A percentile compares a stretch with the other conserved stretches of the same genome.
These are phyloP conservation scores for Psix sp. DNA, from an alignment of 1,140 invertebrate species.

Conservation along the genomic window DNA sequence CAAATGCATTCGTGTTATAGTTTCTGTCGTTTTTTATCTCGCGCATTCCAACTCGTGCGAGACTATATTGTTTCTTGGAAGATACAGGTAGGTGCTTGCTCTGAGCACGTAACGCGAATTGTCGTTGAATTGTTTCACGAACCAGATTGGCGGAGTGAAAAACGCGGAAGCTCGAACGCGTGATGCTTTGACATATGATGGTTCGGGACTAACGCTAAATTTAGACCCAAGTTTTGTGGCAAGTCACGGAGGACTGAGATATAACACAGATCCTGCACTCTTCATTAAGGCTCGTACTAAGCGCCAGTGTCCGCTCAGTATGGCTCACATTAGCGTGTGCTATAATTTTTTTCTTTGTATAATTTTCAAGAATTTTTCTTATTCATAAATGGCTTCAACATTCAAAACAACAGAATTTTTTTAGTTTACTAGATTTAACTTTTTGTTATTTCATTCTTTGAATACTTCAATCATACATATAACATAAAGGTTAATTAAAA, in stretches of 20 bases:
- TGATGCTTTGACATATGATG: neutral
- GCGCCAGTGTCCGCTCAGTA: slow-evolving; percentile 15
- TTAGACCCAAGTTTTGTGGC: slow-evolving; percentile 7
- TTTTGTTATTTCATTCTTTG: too few species aligned
- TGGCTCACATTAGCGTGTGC: slow-evolving; percentile 33
- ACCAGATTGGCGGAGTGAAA: slow-evolving; percentile 40
- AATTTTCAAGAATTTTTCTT: too few species aligned
- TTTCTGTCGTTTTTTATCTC: neutral
- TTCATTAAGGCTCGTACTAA: neutral
- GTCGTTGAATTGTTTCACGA: slow-evolving; percentile 60
- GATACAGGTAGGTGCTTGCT: neutral
- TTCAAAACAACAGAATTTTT: too few species aligned
- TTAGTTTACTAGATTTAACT: too few species aligned
- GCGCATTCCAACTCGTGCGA: slow-evolving; percentile 1
- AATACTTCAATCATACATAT: too few species aligned
- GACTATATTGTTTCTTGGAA: slow-evolving; percentile 9
- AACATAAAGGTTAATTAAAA: too few species aligned
- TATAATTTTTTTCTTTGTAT: too few species aligned
- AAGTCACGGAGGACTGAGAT: slow-evolving; percentile 9
- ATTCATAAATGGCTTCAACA: too few species aligned
- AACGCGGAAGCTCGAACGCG: slow-evolving; percentile 13
- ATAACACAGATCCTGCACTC: slow-evolving; percentile 12
- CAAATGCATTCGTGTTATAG: too few species aligned
- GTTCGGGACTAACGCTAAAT: slow-evolving; percentile 1
- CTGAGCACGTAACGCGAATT: slow-evolving; percentile 25